phyloP scores from a whole-genome alignment of 2,888 invertebrate species.

The Dendrolimus pini region DNA sequence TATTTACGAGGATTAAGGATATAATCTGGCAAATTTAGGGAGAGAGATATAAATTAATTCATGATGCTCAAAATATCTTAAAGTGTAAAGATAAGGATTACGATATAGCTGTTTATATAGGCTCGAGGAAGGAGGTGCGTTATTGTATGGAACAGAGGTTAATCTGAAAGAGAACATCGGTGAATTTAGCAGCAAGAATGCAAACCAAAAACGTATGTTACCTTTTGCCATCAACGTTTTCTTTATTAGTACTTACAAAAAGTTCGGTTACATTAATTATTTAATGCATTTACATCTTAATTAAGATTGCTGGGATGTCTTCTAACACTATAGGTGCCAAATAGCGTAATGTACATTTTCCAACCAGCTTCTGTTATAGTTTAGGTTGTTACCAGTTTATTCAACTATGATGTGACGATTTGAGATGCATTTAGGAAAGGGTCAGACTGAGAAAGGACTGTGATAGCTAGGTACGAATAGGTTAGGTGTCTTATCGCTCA shows the following conservation, averaged over 20 bases:
- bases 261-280: conserved; percentile 37
- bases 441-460: conserved; percentile 77
- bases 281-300: conserved; percentile 33
- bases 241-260: conserved; percentile 50
- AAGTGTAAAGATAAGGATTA: conserved; percentile 39
- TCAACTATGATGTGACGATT: conserved; percentile 61
- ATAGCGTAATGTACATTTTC: conserved; percentile 62
- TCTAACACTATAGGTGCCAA: conserved; percentile 68
- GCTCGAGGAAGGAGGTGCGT: neutral
- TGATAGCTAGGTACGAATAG: conserved; percentile 63
- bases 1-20: conserved; percentile 64
- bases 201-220: conserved; percentile 74
- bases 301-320: conserved; percentile 41
- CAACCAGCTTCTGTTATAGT: conserved; percentile 59
- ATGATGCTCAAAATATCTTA: conserved; percentile 64
- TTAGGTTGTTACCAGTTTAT: conserved; percentile 72
- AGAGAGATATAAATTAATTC: conserved; percentile 41
- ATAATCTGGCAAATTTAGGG: conserved; percentile 59
- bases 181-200: conserved; percentile 42
- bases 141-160: conserved; percentile 11
- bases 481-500: conserved; percentile 70
- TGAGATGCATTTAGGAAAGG: conserved; percentile 73
- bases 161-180: conserved; percentile 20
- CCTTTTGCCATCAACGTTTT: conserved; percentile 67
- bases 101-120: conserved; percentile 19